phyloP scores from a whole-genome alignment of 2,888 invertebrate genomes.

The Pristionchus arcanus region DNA sequence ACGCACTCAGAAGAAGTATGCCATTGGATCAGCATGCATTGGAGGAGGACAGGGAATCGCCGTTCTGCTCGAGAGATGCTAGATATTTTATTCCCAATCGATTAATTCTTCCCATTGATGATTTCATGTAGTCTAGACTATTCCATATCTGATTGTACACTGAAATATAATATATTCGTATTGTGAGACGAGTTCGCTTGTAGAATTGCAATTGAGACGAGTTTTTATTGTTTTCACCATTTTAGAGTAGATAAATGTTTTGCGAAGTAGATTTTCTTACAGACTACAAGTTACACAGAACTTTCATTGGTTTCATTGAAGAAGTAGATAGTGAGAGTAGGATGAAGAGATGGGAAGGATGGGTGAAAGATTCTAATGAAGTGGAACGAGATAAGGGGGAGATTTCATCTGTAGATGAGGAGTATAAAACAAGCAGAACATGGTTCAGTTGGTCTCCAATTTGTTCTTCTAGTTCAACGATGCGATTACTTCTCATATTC shows the following conservation, averaged over 20 bases:
- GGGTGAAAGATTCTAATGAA: neutral
- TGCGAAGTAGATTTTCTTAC: neutral
- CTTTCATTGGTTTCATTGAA: too few relatives aligned
- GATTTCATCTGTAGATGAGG: neutral
- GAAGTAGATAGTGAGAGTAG: neutral
- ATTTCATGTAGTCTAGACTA: neutral
- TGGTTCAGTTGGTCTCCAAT: neutral
- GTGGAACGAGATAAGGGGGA: constrained; percentile 12
- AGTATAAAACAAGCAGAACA: constrained; percentile 7
- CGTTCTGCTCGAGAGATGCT: constrained; percentile 86
- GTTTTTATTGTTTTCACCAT: constrained; percentile 19
- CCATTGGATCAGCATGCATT: constrained; percentile 96
- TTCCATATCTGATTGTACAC: constrained; percentile 37
- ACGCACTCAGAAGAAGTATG: constrained; percentile 83
- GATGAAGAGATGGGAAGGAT: neutral
- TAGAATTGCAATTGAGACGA: constrained; percentile 26
- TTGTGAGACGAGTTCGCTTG: constrained; percentile 35
- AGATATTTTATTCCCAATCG: neutral
- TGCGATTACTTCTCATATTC: neutral
- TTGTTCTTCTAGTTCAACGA: neutral
- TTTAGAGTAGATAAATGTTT: constrained; percentile 15
- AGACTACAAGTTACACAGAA: too few relatives aligned
- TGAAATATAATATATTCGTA: constrained; percentile 30
- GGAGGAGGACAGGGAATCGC: constrained; percentile 99
- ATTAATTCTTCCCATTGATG: neutral